phyloP scores from a whole-genome alignment of 2,888 invertebrate species.

The Balanococcus diminutus region DNA sequence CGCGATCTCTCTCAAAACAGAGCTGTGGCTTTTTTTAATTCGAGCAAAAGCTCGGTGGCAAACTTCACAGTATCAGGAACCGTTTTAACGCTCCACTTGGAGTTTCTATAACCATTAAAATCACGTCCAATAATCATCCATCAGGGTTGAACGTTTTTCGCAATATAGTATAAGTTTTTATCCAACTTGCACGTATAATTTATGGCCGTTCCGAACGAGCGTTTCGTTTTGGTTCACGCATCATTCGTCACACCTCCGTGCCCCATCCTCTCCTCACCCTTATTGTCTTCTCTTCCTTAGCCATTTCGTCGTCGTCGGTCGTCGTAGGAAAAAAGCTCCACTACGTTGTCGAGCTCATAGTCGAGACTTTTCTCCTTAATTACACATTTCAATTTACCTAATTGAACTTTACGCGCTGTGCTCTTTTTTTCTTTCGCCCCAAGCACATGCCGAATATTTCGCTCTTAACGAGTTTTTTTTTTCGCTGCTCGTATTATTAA shows the following conservation, averaged over 20 bases:
- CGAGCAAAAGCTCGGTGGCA: neutral
- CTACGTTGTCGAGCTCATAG: neutral
- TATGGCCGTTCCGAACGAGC: constrained; percentile 8
- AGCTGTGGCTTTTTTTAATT: neutral
- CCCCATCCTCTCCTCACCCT: neutral
- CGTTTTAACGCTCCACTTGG: neutral
- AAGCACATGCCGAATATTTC: neutral
- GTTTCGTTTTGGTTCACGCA: constrained; percentile 6
- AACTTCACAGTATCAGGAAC: neutral
- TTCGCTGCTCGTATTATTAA: neutral
- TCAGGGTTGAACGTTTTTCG: neutral
- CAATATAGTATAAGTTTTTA: neutral
- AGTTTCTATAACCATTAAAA: constrained; percentile 1
- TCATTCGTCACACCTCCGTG: neutral
- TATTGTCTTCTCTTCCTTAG: neutral
- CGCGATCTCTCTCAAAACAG: neutral
- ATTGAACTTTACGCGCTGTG: neutral
- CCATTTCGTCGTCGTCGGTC: neutral
- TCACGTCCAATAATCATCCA: constrained; percentile 27
- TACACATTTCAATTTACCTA: constrained; percentile 21
- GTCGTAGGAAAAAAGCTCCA: neutral
- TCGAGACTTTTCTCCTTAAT: constrained; percentile 26
- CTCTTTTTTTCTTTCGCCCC: neutral
- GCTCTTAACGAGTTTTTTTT: neutral
- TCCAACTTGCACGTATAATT: constrained; percentile 1